Percentiles rank a stretch among this genome's conserved stretches.
Conservation (phyloP, 2,797 vertebrate genomes). For the Hydrophis major region DNA sequence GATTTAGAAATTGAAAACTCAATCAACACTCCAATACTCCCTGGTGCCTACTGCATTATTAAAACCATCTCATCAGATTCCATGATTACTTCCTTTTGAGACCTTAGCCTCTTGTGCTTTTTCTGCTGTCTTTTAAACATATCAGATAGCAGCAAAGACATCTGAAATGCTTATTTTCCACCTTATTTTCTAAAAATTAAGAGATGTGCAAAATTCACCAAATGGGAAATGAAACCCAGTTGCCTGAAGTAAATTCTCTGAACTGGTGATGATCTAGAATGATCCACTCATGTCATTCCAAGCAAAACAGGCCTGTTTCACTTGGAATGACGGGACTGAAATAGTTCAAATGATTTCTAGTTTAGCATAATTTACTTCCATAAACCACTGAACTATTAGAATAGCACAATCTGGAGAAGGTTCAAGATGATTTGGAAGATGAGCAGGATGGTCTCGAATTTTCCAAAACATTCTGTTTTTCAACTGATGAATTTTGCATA, state of each 20-base stretch:
- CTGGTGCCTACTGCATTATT: neutral
- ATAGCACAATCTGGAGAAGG: neutral
- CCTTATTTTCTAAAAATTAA: neutral
- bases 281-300: neutral
- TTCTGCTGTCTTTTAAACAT: neutral
- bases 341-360: neutral
- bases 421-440: neutral
- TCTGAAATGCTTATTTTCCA: neutral
- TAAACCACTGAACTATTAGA: neutral
- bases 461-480: neutral
- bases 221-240: neutral
- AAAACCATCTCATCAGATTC: neutral
- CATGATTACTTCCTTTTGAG: neutral
- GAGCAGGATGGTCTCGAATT: neutral
- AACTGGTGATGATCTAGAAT: neutral
- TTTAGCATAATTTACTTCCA: neutral
- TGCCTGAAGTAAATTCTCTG: neutral
- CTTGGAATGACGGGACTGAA: neutral
- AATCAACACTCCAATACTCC: neutral
- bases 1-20: neutral
- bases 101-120: neutral
- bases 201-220: neutral
- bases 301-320: neutral
- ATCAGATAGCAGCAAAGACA: neutral
- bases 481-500: neutral